Percentiles rank a stretch among this genome's conserved stretches.
phyloP scores from a whole-genome alignment of 2,113 vertebrate genomes.

The Sisor rabdophorus region DNA sequence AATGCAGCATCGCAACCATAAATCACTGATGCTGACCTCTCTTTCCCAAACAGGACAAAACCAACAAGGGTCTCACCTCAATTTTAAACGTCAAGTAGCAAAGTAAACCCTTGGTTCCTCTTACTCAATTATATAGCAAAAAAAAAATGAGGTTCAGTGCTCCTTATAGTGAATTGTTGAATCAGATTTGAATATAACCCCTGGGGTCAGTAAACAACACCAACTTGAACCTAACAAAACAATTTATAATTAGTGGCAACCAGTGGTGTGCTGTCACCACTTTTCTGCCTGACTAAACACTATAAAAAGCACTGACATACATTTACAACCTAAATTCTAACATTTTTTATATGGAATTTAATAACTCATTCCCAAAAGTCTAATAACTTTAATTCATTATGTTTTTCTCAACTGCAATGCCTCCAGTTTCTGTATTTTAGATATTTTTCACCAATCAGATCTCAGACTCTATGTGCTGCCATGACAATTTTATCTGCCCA shows the following conservation, averaged over 20 bases:
- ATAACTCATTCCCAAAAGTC: no score
- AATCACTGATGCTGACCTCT: slow-evolving; percentile 72
- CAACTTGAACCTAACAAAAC: slow-evolving; percentile 16
- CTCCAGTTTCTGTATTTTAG: no score
- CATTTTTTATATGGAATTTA: no score
- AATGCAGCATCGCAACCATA: slow-evolving; percentile 72
- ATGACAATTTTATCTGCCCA: no score
- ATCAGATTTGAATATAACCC: slow-evolving; percentile 8
- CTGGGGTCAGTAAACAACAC: slow-evolving; percentile 9
- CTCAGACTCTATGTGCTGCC: no score
- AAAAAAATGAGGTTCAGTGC: neutral
- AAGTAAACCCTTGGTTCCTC: slow-evolving; percentile 6
- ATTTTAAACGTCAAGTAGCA: slow-evolving; percentile 2
- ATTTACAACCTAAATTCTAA: no score
- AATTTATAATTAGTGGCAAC: neutral
- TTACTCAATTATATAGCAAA: neutral
- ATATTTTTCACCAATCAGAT: no score
- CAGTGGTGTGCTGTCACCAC: no score
- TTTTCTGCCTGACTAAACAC: no score
- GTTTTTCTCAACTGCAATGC: no score
- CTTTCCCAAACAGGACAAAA: slow-evolving; percentile 28
- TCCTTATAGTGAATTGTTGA: neutral
- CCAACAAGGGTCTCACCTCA: slow-evolving; percentile 9
- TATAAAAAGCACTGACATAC: no score
- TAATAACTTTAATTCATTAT: no score